Evolutionary conservation across 2,797 vertebrate species (phyloP).

Genomic region (Eupleurogrammus muticus): DNA sequence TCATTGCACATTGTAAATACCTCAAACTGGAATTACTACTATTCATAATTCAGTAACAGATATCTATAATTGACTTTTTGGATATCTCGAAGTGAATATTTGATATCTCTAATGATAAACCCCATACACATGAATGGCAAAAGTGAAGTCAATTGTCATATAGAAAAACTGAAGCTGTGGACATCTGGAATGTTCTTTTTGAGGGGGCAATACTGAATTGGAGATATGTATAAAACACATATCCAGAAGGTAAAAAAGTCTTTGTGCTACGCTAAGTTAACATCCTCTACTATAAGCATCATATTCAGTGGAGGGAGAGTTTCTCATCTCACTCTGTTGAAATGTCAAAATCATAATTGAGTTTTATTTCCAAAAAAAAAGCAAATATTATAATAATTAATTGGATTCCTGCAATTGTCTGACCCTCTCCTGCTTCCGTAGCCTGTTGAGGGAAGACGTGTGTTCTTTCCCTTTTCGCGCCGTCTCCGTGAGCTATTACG

Average conservation of each 20-base stretch:
- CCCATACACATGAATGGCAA: too few relatives aligned
- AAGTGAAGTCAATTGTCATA: too few relatives aligned
- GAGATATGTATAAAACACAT: too few relatives aligned
- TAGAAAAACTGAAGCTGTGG: too few relatives aligned
- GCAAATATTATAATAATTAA: neutral
- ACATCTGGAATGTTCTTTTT: too few relatives aligned
- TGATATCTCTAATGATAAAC: too few relatives aligned
- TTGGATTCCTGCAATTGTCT: constrained; percentile 12
- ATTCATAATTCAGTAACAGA: too few relatives aligned
- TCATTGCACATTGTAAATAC: too few relatives aligned
- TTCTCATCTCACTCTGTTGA: neutral
- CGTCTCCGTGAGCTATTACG: constrained; percentile 44
- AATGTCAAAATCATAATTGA: neutral
- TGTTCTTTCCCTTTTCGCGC: constrained; percentile 30
- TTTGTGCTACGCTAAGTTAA: neutral
- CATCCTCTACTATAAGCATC: neutral
- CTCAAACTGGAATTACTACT: too few relatives aligned
- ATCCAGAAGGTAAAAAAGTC: neutral
- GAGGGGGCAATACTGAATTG: too few relatives aligned
- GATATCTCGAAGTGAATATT: too few relatives aligned
- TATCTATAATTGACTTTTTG: too few relatives aligned
- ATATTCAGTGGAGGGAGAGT: neutral
- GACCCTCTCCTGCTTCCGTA: constrained; percentile 23
- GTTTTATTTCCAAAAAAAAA: neutral
- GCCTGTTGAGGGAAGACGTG: constrained; percentile 6